Evolutionary conservation across 2,888 invertebrate species (phyloP).

Genomic region (Netelia fuscicornis): DNA sequence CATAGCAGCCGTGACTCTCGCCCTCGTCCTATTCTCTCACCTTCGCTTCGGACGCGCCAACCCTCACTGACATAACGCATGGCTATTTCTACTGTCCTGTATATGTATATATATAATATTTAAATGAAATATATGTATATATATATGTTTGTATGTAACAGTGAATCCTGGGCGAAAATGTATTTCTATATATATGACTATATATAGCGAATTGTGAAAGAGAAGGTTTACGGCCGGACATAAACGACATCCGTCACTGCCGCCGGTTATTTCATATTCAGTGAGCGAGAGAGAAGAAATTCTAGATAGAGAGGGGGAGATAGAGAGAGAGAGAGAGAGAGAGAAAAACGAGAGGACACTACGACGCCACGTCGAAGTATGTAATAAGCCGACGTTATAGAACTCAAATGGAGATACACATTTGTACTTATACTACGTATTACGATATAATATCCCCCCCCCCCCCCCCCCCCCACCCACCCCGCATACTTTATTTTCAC

Average conservation of each 20-base stretch:
- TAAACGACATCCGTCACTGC: constrained; percentile 79
- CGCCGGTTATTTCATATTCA: constrained; percentile 66
- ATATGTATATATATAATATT: not conserved
- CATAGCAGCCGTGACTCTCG: constrained; percentile 25
- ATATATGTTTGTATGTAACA: not conserved
- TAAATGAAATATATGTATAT: too few species aligned
- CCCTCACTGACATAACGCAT: constrained; percentile 31
- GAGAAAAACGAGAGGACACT: constrained; percentile 16
- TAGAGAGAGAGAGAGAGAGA: not conserved
- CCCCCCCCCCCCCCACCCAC: too few species aligned
- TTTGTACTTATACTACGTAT: constrained; percentile 2
- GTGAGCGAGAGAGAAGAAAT: constrained; percentile 40
- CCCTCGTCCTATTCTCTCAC: constrained; percentile 50
- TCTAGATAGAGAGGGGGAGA: not conserved
- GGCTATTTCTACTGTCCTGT: constrained; percentile 33
- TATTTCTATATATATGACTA: constrained; percentile 17
- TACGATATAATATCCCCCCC: not conserved
- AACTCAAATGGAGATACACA: not conserved
- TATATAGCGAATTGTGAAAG: constrained; percentile 70
- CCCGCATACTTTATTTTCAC: too few species aligned
- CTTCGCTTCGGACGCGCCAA: constrained; percentile 33
- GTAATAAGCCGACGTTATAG: constrained; percentile 47
- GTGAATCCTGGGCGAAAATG: constrained; percentile 18
- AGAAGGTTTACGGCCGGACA: constrained; percentile 78
- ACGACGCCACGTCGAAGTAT: constrained; percentile 37